A percentile compares a stretch with the other conserved stretches of the same genome.
These are phyloP conservation scores for Drosophila meridionalis DNA, from an alignment of 2,888 invertebrate genomes.

Conservation along the genomic window DNA sequence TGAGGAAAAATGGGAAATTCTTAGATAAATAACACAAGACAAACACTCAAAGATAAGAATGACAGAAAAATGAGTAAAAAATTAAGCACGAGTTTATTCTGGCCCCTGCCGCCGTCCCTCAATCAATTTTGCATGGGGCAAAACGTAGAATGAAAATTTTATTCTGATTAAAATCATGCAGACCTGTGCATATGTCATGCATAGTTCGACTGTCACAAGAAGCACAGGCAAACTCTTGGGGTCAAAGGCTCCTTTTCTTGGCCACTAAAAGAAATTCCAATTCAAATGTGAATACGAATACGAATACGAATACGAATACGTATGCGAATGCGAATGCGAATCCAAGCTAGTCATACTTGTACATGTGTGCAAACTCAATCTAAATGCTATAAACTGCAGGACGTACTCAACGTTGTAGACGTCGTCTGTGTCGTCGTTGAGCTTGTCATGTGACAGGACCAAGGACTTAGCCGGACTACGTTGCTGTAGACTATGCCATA, in stretches of 20 bases:
- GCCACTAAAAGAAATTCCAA: conserved; percentile 72
- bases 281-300: conserved; percentile 38
- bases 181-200: conserved; percentile 38
- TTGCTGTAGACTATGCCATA: conserved; percentile 47
- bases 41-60: conserved; percentile 16
- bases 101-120: conserved; percentile 1
- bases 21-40: conserved; percentile 13
- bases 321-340: conserved; percentile 36
- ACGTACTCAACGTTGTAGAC: conserved; percentile 53
- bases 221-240: conserved; percentile 13
- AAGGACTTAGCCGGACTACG: conserved; percentile 47
- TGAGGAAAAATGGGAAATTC: conserved; percentile 26
- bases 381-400: conserved; percentile 77
- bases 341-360: conserved; percentile 54
- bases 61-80: conserved; percentile 1
- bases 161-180: conserved; percentile 75
- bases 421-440: conserved; percentile 22
- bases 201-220: conserved; percentile 35
- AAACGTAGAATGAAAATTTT: conserved; percentile 58
- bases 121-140: conserved; percentile 27
- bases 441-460: conserved; percentile 39
- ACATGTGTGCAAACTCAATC: conserved; percentile 73
- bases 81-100: conserved; percentile 19
- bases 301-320: neutral
- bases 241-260: conserved; percentile 43